Percentiles rank a stretch among this genome's conserved stretches.
Evolutionary conservation across 2,888 invertebrate species (phyloP).

Genomic region (Phyto melanocephala): DNA sequence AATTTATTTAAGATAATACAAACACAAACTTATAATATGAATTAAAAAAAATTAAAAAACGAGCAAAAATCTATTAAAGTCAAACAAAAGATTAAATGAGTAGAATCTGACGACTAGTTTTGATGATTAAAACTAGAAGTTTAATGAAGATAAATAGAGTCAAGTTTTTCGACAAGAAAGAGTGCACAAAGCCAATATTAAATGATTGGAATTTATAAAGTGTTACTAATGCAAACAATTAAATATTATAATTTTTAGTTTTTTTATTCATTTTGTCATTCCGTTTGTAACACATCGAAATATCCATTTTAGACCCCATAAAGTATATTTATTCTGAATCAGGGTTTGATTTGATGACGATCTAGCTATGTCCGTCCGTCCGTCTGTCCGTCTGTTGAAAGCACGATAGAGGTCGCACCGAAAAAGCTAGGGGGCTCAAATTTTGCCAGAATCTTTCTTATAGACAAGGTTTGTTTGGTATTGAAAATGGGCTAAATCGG

Average conservation of each 20-base stretch:
- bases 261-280: too few relatives aligned
- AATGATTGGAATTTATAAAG: constrained; percentile 47
- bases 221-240: constrained; percentile 37
- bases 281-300: too few relatives aligned
- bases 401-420: too few relatives aligned
- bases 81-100: background rate
- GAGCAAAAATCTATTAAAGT: background rate
- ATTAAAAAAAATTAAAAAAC: background rate
- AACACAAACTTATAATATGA: background rate
- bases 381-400: too few relatives aligned
- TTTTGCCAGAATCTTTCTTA: too few relatives aligned
- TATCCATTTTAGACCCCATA: too few relatives aligned
- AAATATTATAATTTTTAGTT: constrained; percentile 36
- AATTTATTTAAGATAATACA: background rate
- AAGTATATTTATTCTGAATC: too few relatives aligned
- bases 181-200: background rate
- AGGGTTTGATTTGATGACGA: too few relatives aligned
- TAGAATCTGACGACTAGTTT: background rate
- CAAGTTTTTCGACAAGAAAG: background rate
- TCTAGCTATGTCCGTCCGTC: too few relatives aligned
- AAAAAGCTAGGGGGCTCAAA: too few relatives aligned
- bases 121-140: background rate
- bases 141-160: background rate
- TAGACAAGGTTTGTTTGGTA: too few relatives aligned
- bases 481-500: too few relatives aligned